Evolutionary conservation across 2,113 vertebrate species (phyloP).

Genomic region (Hippocampus mohnikei): DNA sequence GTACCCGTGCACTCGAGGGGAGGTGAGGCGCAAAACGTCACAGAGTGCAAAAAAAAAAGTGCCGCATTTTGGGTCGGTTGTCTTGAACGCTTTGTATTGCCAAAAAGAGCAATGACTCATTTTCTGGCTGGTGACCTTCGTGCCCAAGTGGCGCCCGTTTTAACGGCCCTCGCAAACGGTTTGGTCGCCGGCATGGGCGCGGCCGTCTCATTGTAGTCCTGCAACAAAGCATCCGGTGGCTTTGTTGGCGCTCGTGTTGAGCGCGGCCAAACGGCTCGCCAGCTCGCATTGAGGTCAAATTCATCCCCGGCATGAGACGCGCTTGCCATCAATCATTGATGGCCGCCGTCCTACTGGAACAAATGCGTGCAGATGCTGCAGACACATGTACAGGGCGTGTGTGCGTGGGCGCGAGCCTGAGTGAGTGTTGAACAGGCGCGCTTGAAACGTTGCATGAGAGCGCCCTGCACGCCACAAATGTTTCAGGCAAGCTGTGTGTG

Average conservation of each 20-base stretch:
- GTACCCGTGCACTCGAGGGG: constrained; percentile 88
- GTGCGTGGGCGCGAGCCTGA: constrained; percentile 31
- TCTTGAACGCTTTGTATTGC: no score
- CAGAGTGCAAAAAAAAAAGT: not conserved
- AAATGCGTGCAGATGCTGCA: constrained; percentile 5
- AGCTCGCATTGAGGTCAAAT: not conserved
- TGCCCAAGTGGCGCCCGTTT: no score
- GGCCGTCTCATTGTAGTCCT: no score
- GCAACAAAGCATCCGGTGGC: no score
- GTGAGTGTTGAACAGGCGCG: constrained; percentile 46
- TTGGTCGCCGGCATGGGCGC: no score
- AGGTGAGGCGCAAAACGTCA: constrained; percentile 73
- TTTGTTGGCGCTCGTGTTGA: no score
- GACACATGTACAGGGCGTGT: constrained; percentile 26
- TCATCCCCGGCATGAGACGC: not conserved
- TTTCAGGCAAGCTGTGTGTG: constrained; percentile 63
- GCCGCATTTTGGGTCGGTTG: no score
- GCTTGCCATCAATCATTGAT: not conserved
- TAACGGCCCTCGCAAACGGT: no score
- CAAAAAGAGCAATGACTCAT: no score
- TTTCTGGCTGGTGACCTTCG: no score
- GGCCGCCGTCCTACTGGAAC: constrained; percentile 8
- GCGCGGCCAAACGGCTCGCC: not conserved
- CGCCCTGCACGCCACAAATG: constrained; percentile 58
- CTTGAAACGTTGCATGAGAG: constrained; percentile 51